Base-by-base conservation (phyloP, 1,140 invertebrate species). In the Orchestia grillus region DNA sequence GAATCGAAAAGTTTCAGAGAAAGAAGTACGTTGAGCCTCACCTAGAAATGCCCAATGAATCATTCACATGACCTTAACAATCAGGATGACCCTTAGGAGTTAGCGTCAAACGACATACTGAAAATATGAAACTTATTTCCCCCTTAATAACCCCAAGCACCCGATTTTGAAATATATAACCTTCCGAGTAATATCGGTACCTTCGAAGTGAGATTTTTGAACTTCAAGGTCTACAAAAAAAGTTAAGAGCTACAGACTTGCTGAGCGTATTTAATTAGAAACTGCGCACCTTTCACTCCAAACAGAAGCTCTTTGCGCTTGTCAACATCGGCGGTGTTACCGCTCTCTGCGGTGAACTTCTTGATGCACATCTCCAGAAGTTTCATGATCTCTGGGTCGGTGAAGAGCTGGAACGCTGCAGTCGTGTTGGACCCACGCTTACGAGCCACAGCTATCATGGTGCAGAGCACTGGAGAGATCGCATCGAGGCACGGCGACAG, bases 351-450 rank as follows among this genome's bases (percentile, higher is more conserved):
- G 3, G 88, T 42, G 28, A 90, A 90, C 41, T 90, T 90, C 88
- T 90, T 11, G 15, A 90, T 90, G 88, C 41, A 41, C 88, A 90
- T 90, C 0, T 41, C 28, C 15, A 90, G 28, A 90, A 90, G 88
- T 36, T 90, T 90, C 4, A 90, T 28, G 43, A 90, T 90, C 43
- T 90, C 88, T 42, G 88, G 88, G 88, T 90, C 88, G 15, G 88
- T 90, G 88, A 90, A 90, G 36, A 90, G 88, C 28, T 41, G 11
- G 88, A 90, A 90, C 8, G 88, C 88, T 11, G n/a, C 88, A 41
- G 88, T 41, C 11, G 88, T 90, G 88, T 90, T 90, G 41, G 88
- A 90, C 36, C 88, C 88, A 41, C 88, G 88, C 88, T 90, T 90
- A 15, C 88, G n/a, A 28, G 88, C 88, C 88, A 90, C 88, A 41